Base-by-base conservation (phyloP, 2,113 vertebrate genomes). In the Rhabdomys dilectus region DNA sequence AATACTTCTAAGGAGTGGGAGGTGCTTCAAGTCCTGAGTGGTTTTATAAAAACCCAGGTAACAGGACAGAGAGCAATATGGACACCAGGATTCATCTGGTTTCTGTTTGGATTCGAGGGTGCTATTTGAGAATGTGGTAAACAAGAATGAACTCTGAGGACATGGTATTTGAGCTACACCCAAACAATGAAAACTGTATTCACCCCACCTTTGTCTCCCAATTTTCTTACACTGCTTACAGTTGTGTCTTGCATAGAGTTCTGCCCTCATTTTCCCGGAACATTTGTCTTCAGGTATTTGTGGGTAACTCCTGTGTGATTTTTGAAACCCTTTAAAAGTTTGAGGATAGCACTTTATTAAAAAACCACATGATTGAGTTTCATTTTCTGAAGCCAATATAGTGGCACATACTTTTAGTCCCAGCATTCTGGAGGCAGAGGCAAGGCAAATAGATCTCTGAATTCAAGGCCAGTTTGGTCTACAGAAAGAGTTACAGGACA, bases 281-380 rank as follows among this genome's bases (percentile, higher is more conserved):
- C 36, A 51, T 62, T 60, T 42, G 9, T 56, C 78, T 48, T 73
- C 96, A 13, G 12, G 31, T 92, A 86, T 91, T 9, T 78, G 92
- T 95, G 56, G 51, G n/a, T 51, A 89, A 4, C n/a, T 72, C 45
- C 56, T 93, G 29, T 60, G 58, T 91, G 22, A 77, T 96, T 93
- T 75, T 96, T 91, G 86, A 96, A 97, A 97, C 29, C 62, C 22
- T 87, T 92, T 78, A 70, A 88, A 87, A 39, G 91, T 12, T 78
- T 56, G 56, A 84, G 36, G 62, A 34, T 16, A 45, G 51, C 42
- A 7, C 34, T 78, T 39, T 39, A 4, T 88, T 68, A 10, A 64
- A 91, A 26, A 86, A 58, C 62, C 75, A 48, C 75, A 92, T 26
- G 60, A 2, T 86, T 21, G 42, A 42, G 73, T 12, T 76, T 76